phyloP scores from a whole-genome alignment of 37 sponge, comb jelly and placozoan species.

The Corticium candelabrum region DNA sequence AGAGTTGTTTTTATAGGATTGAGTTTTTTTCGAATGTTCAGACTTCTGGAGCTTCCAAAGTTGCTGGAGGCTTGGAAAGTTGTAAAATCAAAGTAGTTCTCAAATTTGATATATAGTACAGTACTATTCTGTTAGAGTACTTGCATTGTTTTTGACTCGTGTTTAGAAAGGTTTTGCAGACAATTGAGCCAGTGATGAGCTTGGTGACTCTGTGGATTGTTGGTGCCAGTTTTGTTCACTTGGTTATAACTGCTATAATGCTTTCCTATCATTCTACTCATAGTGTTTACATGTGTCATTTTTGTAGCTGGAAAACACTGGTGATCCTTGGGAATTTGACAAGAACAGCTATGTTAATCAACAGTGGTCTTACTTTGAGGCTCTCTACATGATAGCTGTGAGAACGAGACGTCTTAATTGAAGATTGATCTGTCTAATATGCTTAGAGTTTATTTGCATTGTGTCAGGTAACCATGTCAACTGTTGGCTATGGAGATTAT shows the following conservation, averaged over 20 bases:
- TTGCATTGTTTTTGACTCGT: no score
- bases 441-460: neutral
- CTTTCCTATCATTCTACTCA: no score
- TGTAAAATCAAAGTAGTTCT: neutral
- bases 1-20: neutral
- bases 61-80: neutral
- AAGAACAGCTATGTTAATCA: neutral
- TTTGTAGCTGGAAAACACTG: neutral
- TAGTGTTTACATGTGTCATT: neutral
- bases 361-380: neutral
- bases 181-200: neutral
- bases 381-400: neutral
- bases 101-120: neutral
- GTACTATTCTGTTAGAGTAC: no score
- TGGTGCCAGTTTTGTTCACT: neutral
- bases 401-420: no score
- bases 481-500: conserved; percentile 84
- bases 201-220: neutral
- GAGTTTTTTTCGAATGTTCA: neutral
- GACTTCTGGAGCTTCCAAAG: neutral
- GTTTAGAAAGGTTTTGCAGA: neutral
- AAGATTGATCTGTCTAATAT: no score
- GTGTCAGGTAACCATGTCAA: conserved; percentile 52
- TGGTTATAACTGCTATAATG: no score
- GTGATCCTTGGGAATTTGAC: neutral